Base-by-base conservation (phyloP, 1,140 invertebrate species). In the Drosophila miranda region DNA sequence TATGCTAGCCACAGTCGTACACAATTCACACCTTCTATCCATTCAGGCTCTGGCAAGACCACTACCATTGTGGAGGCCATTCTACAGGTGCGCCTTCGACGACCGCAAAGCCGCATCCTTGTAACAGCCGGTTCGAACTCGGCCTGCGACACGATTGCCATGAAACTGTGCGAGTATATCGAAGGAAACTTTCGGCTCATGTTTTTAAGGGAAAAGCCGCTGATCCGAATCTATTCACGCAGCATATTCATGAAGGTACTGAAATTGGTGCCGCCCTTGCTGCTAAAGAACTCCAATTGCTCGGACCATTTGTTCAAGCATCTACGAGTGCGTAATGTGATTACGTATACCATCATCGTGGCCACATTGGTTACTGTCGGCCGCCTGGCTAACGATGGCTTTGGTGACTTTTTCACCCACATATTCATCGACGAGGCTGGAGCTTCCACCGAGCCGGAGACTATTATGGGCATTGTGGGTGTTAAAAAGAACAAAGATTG, bases 391-490 rank as follows among this genome's bases (percentile, higher is more conserved):
- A 92, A 92, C 26, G 92, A 93, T 0, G 92, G 96, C 44, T 92
- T 93, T 1, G 90, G 91, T 28, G 92, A 95, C 75, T 96, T 96
- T 7, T 90, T 87, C 88, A 94, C 94, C 6, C 95, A 97, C 89
- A 91, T 97, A 45, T 96, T 98, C 84, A 94, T 98, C 73, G 97
- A 98, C 91, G 97, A 98, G 92, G 95, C 95, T 41, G 96, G 96
- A n/a, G 96, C 97, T 80, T 94, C 94, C 1, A 94, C 92, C 2
- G 97, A 98, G 91, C 94, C 96, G 3, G 95, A 97, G 72, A 91
- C 93, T 7, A 79, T 96, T 54, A 94, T 97, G 78, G 94, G 96
- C 2, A 86, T 94, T 6, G 77, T 91, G 79, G 90, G 92, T 23
- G 81, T 93, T 38, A 89, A 83, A 8, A 74, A 91, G 53, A 63